Conservation (phyloP, 1,140 invertebrate genomes). For the Drosophila nigrodunni region DNA sequence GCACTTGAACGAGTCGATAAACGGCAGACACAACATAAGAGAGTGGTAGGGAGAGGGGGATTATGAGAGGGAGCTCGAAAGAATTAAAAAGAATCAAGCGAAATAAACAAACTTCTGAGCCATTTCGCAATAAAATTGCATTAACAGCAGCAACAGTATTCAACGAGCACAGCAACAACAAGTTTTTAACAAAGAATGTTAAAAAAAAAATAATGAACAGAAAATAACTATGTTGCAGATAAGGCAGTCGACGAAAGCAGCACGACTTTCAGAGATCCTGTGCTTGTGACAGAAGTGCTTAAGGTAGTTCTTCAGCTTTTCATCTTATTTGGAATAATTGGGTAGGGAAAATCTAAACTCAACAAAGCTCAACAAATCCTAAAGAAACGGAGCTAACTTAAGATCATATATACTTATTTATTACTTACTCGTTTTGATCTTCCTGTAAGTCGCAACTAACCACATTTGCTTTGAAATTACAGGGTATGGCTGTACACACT, state of each 20-base stretch:
- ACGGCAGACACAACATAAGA: slow-evolving; percentile 34
- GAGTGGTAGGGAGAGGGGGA: neutral
- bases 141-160: slow-evolving; percentile 48
- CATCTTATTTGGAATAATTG: too few species aligned
- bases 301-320: too few species aligned
- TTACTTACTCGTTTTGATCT: too few species aligned
- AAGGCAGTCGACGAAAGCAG: too few species aligned
- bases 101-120: slow-evolving; percentile 68
- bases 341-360: too few species aligned
- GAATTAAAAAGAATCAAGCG: neutral
- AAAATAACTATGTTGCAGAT: slow-evolving; percentile 7
- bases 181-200: slow-evolving; percentile 15
- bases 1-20: slow-evolving; percentile 56
- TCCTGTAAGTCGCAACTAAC: too few species aligned
- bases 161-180: neutral
- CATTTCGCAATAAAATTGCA: slow-evolving; percentile 74
- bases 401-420: too few species aligned
- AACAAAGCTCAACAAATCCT: too few species aligned
- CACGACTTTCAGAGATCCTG: too few species aligned
- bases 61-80: neutral
- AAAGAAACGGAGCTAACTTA: too few species aligned
- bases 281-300: slow-evolving; percentile 17
- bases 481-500: slow-evolving; percentile 8
- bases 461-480: too few species aligned
- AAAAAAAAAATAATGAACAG: slow-evolving; percentile 47